Evolutionary conservation across 1,140 invertebrate genomes (phyloP), one percentile per base, ranked within the genome.

Genomic region (Apis cerana): DNA sequence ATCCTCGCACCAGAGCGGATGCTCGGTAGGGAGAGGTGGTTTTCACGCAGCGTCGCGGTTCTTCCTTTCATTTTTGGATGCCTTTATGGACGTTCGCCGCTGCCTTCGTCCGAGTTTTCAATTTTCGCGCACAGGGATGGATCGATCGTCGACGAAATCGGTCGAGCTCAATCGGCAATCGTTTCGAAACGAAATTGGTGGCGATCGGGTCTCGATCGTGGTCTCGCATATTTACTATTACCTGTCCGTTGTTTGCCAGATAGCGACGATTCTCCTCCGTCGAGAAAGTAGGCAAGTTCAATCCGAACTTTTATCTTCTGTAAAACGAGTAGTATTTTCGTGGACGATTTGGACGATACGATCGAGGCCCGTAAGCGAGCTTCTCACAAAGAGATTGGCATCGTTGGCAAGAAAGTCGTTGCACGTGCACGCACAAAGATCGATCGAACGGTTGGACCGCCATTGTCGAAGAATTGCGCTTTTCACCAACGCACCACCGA

Each of bases 1-100:
- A 79, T 74, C 75, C 27, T 84, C 68, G 85, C 71, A 80, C 85
- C 48, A 17, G 71, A 54, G 52, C 52, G 52, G 13, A 15, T 54
- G 52, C 15, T 54, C 52, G 59, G 12, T 5, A 33, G 62, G 50
- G 4, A 33, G 33, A 52, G 61, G 17, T 62, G 48, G 62, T 50
- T 58, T 56, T 27, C 27, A 27, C 27, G 19, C 19, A 48, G 69
- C 13, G 59, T 58, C 70, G 13, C 27, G 52, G 21, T 74, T 74
- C 62, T 56, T 27, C 2, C 3, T 33, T 33, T 33, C 3, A 33
- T 33, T 3, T 33, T 33, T 33, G 33, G 2, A 3, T 33, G 33
- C 33, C 33, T 33, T 33, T 27, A 27, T 27, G 27, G 27, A 27
- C 2, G 3, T 33, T 33, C 33, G 33, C 33, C 2, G 1, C 1